Base-by-base conservation (phyloP, 2,113 vertebrate species). In the Prionailurus viverrinus region DNA sequence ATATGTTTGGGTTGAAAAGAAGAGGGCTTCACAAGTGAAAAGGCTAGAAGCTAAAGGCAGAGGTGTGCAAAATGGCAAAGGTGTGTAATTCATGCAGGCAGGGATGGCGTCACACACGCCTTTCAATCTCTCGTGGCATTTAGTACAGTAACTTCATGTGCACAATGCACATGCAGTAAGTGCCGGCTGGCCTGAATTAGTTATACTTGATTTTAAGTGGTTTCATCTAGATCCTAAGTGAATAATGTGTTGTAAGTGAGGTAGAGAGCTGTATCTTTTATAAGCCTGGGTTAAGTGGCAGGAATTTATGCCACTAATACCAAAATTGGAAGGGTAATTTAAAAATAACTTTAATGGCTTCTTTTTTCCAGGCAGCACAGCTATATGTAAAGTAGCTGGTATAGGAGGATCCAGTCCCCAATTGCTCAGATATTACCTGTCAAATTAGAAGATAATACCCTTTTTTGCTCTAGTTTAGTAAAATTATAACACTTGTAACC, bases 291-390 rank as follows among this genome's bases (percentile, higher is more conserved):
- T 92, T 96, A 96, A 81, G 51, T 95, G 89, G 61, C 41, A 71
- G 45, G 63, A 51, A 91, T 97, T 97, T 94, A 94, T 76, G 65
- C 55, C 58, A 87, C 71, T 69, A 97, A 89, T 25, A n/a, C 51
- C 36, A 93, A 86, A 94, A 98, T 48, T 84, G 63, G 85, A 94
- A 94, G 33, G 48, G 51, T 68, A 95, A 97, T 95, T 97, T 94
- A 93, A 91, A 96, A 96, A 97, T 83, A 83, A 95, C 84, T 31
- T 87, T 66, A 97, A 85, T 73, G 53, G 91, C 48, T 94, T 86
- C 94, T 79, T 53, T 73, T 23, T 25, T 53, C 48, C 73, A 93
- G 68, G 81, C 65, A 91, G 71, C 78, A 66, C 1, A 21, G 51
- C 55, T 82, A 21, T n/a, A 68, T 82, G 61, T 66, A 71, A 91